Evolutionary conservation across 2,888 invertebrate species (phyloP).

Genomic region (Melanostoma scalare): DNA sequence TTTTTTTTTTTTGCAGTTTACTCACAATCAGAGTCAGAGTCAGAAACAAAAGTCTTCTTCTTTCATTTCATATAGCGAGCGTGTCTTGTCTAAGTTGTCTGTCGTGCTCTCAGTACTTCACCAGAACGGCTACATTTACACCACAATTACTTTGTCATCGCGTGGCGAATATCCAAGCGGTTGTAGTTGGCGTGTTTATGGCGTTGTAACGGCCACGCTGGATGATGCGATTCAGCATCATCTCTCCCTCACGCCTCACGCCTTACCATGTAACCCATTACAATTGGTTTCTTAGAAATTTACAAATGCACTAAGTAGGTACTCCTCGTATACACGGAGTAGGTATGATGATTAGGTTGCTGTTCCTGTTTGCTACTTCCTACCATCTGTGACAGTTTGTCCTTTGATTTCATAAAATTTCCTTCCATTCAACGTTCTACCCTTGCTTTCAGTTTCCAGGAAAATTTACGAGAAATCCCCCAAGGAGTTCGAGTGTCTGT

Average conservation of each 20-base stretch:
- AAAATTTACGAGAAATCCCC: constrained; percentile 63
- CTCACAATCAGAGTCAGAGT: constrained; percentile 23
- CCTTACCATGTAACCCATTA: constrained; percentile 21
- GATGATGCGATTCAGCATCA: constrained; percentile 55
- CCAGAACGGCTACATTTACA: constrained; percentile 58
- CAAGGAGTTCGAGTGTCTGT: constrained; percentile 51
- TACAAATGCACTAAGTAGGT: constrained; percentile 20
- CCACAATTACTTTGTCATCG: constrained; percentile 63
- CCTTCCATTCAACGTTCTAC: constrained; percentile 31
- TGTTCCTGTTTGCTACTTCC: constrained; percentile 1
- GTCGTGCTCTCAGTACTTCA: constrained; percentile 30
- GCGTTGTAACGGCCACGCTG: constrained; percentile 53
- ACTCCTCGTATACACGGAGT: constrained; percentile 2
- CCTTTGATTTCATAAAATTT: constrained; percentile 61
- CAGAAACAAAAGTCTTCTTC: constrained; percentile 66
- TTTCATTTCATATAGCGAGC: constrained; percentile 14
- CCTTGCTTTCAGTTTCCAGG: constrained; percentile 43
- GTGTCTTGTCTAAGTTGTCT: constrained; percentile 39
- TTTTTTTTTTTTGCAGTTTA: constrained; percentile 12
- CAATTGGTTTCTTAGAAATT: constrained; percentile 36
- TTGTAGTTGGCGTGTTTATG: constrained; percentile 27
- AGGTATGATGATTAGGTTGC: constrained; percentile 19
- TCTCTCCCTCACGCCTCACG: neutral
- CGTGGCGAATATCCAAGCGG: constrained; percentile 51
- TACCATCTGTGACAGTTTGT: constrained; percentile 64